Base-by-base conservation (phyloP, 2,797 vertebrate genomes). In the Podarcis siculus region DNA sequence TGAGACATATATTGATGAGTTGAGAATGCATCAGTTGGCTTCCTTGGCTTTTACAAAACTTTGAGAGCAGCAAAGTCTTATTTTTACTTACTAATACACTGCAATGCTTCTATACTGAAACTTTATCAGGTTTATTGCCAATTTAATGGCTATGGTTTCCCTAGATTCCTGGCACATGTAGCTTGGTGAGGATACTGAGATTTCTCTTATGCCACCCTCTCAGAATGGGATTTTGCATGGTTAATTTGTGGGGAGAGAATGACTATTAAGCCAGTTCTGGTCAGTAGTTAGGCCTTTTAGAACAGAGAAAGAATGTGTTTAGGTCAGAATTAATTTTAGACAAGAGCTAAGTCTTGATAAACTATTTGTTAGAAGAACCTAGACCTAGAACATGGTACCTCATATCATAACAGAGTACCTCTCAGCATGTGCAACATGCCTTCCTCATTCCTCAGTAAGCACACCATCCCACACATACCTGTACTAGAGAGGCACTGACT, bases 11-110 rank as follows among this genome's bases (percentile, higher is more conserved):
- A 87, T 76, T 86, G 72, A 61, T 45, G 76, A 92, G 87, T 76
- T 76, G 61, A 49, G 76, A 89, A 27, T 27, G 87, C 25, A n/a
- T n/a, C 35, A 35, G 71, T 82, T 90, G 61, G 49, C 4, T 90
- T 91, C 79, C 85, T 64, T 77, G n/a, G 67, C 37, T 79, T 89
- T 12, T 78, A 39, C 27, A 69, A 66, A 66, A 66, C 13, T 8
- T 81, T 8, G 21, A 25, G 79, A 87, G n/a, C 64, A 86, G 83
- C 88, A n/a, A 25, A 94, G 85, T 39, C n/a, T n/a, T 35, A 85
- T 91, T 35, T 86, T 86, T 87, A 42, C 15, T 19, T 55, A 19
- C 23, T 49, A 49, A 49, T 49, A 49, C 13, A 49, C 7, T 15
- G 80, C 3, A 17, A 69, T 45, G n/a, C 66, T 21, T 82, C 66